Percentiles rank a stretch among this genome's conserved stretches.
phyloP scores from a whole-genome alignment of 2,888 invertebrate genomes.

The Leptinotarsa rubiginosa region DNA sequence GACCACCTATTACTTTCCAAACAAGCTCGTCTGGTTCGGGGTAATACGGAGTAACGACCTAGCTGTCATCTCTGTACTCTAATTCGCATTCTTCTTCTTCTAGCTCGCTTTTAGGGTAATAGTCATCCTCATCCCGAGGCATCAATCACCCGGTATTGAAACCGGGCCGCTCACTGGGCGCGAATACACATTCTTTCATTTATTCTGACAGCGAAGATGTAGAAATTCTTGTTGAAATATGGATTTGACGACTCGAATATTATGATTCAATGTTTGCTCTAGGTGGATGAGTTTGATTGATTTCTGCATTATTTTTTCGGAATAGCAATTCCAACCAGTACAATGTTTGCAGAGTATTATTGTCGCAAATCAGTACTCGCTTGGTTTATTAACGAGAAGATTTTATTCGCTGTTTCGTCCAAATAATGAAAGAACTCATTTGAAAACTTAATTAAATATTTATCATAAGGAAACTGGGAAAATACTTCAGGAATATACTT shows the following conservation, averaged over 20 bases:
- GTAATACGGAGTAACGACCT: conserved; percentile 56
- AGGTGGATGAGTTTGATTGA: conserved; percentile 15
- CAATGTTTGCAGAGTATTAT: too few relatives aligned
- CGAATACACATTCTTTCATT: conserved; percentile 41
- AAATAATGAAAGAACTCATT: too few relatives aligned
- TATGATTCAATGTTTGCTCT: conserved; percentile 32
- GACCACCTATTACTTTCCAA: conserved; percentile 55
- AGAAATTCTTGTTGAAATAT: conserved; percentile 35
- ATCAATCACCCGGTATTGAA: conserved; percentile 54
- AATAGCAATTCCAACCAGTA: too few relatives aligned
- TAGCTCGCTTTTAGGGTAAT: conserved; percentile 52
- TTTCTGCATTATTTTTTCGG: not conserved
- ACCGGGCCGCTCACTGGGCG: conserved; percentile 30
- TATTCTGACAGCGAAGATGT: conserved; percentile 37
- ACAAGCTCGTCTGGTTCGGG: conserved; percentile 49
- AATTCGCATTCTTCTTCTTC: conserved; percentile 55
- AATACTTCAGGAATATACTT: too few relatives aligned
- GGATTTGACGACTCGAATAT: conserved; percentile 31
- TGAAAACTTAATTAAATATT: too few relatives aligned
- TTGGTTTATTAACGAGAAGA: too few relatives aligned
- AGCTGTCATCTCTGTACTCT: conserved; percentile 55
- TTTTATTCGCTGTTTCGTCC: too few relatives aligned
- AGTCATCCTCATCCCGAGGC: conserved; percentile 46
- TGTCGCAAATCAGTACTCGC: too few relatives aligned
- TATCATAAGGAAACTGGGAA: too few relatives aligned